Percentiles rank a stretch among this genome's conserved stretches.
Evolutionary conservation across 2,113 vertebrate genomes (phyloP).

Genomic region (Xiphophorus maculatus): DNA sequence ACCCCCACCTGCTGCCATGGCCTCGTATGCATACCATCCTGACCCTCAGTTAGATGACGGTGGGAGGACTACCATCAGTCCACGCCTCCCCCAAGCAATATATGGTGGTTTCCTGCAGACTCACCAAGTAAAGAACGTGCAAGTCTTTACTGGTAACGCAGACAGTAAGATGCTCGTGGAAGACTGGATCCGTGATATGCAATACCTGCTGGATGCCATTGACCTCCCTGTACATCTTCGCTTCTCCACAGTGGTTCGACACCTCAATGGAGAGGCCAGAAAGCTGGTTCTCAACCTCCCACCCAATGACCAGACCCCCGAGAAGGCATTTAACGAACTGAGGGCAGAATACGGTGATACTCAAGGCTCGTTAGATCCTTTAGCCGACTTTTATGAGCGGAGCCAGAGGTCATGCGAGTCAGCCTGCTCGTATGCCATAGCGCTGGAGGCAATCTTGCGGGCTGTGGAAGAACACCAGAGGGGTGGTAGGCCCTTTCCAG

Average conservation of each 20-base stretch:
- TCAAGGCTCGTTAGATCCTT: constrained; percentile 7
- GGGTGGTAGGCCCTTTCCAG: constrained; percentile 11
- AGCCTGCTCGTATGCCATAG: constrained; percentile 36
- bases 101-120: constrained; percentile 36
- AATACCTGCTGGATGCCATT: constrained; percentile 33
- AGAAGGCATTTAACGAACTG: constrained; percentile 24
- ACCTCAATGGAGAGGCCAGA: constrained; percentile 14
- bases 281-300: constrained; percentile 30
- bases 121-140: constrained; percentile 28
- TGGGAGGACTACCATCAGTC: too few species aligned
- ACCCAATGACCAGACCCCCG: not conserved
- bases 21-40: too few species aligned
- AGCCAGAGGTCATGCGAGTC: constrained; percentile 12
- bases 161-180: constrained; percentile 14
- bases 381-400: constrained; percentile 31
- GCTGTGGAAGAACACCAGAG: constrained; percentile 19
- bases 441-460: constrained; percentile 12
- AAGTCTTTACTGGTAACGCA: too few species aligned
- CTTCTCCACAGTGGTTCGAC: constrained; percentile 11
- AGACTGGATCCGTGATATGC: constrained; percentile 30
- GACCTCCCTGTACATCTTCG: constrained; percentile 3
- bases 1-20: too few species aligned
- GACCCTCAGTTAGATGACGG: too few species aligned
- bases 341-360: constrained; percentile 21
- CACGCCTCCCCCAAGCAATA: too few species aligned